Conservation (phyloP, 2,113 vertebrate genomes). For the Misgurnus anguillicaudatus region DNA sequence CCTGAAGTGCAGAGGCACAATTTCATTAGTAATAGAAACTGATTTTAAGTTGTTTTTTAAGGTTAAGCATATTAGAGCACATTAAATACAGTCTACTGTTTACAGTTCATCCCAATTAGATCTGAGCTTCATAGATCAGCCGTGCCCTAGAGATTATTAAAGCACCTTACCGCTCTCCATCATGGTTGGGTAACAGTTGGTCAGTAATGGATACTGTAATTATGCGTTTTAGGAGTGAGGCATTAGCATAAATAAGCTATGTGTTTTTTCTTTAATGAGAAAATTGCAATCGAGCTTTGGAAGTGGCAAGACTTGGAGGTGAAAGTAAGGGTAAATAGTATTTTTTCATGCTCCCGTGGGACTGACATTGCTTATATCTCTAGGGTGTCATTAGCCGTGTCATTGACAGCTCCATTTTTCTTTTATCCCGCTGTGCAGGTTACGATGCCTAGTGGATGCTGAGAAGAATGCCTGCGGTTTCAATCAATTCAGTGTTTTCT, state of each 20-base stretch:
- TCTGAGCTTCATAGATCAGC: slow-evolving; percentile 9
- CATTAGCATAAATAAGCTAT: slow-evolving; percentile 41
- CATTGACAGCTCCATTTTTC: slow-evolving; percentile 20
- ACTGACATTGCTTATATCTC: slow-evolving; percentile 39
- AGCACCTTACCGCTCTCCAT: slow-evolving; percentile 3
- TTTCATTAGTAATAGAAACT: slow-evolving; percentile 14
- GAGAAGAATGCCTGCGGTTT: slow-evolving; percentile 34
- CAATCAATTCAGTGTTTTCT: slow-evolving; percentile 28
- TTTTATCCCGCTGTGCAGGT: slow-evolving; percentile 2
- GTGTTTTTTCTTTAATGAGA: slow-evolving; percentile 20
- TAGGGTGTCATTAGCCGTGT: slow-evolving; percentile 34
- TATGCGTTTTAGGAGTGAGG: slow-evolving; percentile 16
- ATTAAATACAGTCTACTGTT: slow-evolving; percentile 24
- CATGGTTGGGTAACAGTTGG: slow-evolving; percentile 35
- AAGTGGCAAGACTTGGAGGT: slow-evolving; percentile 35
- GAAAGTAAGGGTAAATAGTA: slow-evolving; percentile 36
- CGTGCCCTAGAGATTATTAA: slow-evolving; percentile 12
- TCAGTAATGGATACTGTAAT: slow-evolving; percentile 44
- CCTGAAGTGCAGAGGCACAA: not conserved
- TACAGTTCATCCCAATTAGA: slow-evolving; percentile 31
- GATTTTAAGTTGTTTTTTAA: not conserved
- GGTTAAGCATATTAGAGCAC: slow-evolving; percentile 32
- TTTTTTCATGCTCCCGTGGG: slow-evolving; percentile 16
- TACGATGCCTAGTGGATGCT: slow-evolving; percentile 17
- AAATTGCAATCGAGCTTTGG: slow-evolving; percentile 21